phyloP scores from a whole-genome alignment of 2,797 vertebrate species.

The Benthosema pterotum region DNA sequence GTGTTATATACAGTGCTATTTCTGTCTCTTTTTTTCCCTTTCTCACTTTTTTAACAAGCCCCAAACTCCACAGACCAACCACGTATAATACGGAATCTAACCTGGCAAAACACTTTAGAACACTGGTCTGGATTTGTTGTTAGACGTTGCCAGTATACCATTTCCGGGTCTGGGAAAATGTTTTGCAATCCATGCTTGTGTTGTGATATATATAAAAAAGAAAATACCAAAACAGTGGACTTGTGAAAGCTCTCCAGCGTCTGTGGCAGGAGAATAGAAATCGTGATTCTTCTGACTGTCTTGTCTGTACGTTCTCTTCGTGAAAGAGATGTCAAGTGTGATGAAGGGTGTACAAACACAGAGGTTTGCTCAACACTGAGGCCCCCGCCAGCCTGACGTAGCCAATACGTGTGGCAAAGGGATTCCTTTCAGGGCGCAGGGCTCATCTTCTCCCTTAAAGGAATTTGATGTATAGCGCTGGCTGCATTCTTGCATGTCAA shows the following conservation, averaged over 20 bases:
- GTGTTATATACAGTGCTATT: slow-evolving; percentile 15
- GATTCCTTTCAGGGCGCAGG: slow-evolving; percentile 26
- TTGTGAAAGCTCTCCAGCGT: slow-evolving; percentile 51
- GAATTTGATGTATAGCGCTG: slow-evolving; percentile 44
- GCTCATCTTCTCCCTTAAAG: slow-evolving; percentile 8
- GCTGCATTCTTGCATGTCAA: slow-evolving; percentile 64
- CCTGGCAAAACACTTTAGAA: slow-evolving; percentile 75
- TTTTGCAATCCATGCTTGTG: slow-evolving; percentile 55
- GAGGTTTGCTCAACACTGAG: slow-evolving; percentile 29
- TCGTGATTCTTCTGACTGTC: slow-evolving; percentile 15
- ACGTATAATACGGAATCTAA: slow-evolving; percentile 36
- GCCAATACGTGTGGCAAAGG: slow-evolving; percentile 56
- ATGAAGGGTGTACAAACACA: slow-evolving; percentile 41
- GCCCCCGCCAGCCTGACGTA: slow-evolving; percentile 30
- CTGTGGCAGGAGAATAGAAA: slow-evolving; percentile 32
- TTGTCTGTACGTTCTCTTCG: slow-evolving; percentile 7
- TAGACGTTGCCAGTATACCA: slow-evolving; percentile 67
- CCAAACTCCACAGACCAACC: slow-evolving; percentile 9
- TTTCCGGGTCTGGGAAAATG: slow-evolving; percentile 74
- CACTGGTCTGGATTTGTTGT: slow-evolving; percentile 77
- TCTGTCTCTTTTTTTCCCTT: too few relatives aligned
- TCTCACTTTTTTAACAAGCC: not conserved
- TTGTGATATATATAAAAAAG: slow-evolving; percentile 62
- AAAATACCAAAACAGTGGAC: slow-evolving; percentile 57
- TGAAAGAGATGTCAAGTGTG: slow-evolving; percentile 22